A percentile compares a stretch with the other conserved stretches of the same genome.
Evolutionary conservation across 1,140 invertebrate species (phyloP).

Genomic region (Tribolium castaneum): DNA sequence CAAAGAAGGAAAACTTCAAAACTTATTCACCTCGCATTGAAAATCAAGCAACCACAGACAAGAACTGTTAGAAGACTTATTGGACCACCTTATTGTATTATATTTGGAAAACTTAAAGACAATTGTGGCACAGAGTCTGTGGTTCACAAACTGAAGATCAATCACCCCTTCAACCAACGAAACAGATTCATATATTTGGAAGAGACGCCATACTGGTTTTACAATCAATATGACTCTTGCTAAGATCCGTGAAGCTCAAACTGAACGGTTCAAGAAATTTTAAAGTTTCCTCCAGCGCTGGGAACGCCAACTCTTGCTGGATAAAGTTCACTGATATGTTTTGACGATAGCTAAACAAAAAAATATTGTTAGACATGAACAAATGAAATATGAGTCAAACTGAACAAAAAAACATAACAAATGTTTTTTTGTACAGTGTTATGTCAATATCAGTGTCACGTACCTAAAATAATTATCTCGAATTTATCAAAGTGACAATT

Average conservation of each 20-base stretch:
- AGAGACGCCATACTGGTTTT: constrained; percentile 79
- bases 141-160: not conserved
- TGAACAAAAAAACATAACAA: not conserved
- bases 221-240: constrained; percentile 84
- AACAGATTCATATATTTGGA: constrained; percentile 64
- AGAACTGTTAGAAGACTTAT: constrained; percentile 3
- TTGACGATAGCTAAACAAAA: constrained; percentile 90
- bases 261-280: constrained; percentile 87
- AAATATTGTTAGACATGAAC: constrained; percentile 52
- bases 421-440: not conserved
- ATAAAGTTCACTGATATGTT: constrained; percentile 87
- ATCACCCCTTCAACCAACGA: not conserved
- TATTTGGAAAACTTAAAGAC: not conserved
- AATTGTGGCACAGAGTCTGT: not conserved
- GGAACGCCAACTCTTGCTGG: constrained; percentile 87
- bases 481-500: not conserved
- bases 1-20: not conserved
- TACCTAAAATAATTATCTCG: not conserved
- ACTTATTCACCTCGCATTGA: not conserved
- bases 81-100: not conserved
- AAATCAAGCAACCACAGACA: not conserved
- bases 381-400: not conserved
- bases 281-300: constrained; percentile 81
- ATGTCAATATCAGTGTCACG: not conserved
- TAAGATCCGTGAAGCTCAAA: constrained; percentile 79